Evolutionary conservation across 2,888 invertebrate species (phyloP).

Genomic region (Rhodophaea formosa): DNA sequence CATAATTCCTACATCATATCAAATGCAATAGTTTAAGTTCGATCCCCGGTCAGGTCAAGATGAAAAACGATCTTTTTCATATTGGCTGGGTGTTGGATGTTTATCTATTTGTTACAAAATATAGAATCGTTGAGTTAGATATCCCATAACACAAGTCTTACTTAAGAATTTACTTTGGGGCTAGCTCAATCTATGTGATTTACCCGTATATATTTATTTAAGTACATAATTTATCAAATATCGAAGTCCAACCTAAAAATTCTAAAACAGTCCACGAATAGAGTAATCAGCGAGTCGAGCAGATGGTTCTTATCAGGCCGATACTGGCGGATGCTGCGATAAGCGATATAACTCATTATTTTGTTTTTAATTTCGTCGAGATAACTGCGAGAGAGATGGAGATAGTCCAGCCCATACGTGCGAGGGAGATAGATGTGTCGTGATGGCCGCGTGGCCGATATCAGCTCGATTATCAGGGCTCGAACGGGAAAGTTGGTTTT

Average conservation of each 20-base stretch:
- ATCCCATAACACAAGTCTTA: too few species aligned
- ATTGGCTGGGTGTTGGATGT: too few species aligned
- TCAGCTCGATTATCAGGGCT: slow-evolving; percentile 16
- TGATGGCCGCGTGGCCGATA: slow-evolving; percentile 28
- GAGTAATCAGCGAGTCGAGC: background rate
- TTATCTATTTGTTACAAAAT: too few species aligned
- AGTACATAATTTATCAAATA: background rate
- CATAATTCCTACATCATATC: too few species aligned
- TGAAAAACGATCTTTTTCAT: too few species aligned
- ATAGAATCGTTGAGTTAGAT: too few species aligned
- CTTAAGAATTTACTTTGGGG: too few species aligned
- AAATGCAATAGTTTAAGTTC: too few species aligned
- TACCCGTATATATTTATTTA: too few species aligned
- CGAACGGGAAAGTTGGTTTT: slow-evolving; percentile 17
- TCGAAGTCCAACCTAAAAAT: background rate
- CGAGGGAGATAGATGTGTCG: slow-evolving; percentile 36
- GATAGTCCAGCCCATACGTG: slow-evolving; percentile 34
- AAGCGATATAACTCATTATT: slow-evolving; percentile 57
- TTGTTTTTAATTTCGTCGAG: slow-evolving; percentile 63
- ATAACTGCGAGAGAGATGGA: slow-evolving; percentile 46
- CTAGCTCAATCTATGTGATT: too few species aligned
- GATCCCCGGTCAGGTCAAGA: too few species aligned
- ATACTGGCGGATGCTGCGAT: slow-evolving; percentile 67
- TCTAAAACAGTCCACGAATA: slow-evolving; percentile 7
- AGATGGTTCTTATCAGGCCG: slow-evolving; percentile 14